Conservation (phyloP, 2,797 vertebrate genomes). For the Danio tinwini region DNA sequence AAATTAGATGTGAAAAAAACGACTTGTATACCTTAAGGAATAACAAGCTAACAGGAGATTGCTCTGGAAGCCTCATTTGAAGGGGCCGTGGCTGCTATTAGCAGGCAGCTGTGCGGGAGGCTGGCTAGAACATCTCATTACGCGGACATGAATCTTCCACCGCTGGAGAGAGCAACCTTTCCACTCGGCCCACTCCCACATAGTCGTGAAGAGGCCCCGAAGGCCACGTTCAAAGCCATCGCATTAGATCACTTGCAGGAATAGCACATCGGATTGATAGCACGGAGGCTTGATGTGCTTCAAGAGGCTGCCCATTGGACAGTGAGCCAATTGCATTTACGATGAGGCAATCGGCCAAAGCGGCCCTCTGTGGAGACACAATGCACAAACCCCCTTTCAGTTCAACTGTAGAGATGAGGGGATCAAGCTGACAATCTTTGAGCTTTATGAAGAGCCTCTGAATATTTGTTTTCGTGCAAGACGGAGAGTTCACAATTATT, state of each 20-base stretch:
- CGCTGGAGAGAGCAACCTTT: conserved; percentile 59
- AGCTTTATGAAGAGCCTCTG: conserved; percentile 16
- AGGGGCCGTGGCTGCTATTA: conserved; percentile 56
- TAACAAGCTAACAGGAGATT: conserved; percentile 44
- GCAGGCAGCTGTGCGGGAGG: conserved; percentile 64
- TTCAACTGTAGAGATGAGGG: conserved; percentile 10
- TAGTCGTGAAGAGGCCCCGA: conserved; percentile 7
- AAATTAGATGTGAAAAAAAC: conserved; percentile 58
- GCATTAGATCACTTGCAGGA: conserved; percentile 35
- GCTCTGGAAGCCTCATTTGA: conserved; percentile 32
- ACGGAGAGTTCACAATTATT: not conserved
- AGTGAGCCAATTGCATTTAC: conserved; percentile 38
- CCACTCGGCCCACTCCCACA: conserved; percentile 61
- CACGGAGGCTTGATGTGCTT: conserved; percentile 38
- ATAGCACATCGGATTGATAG: conserved; percentile 26
- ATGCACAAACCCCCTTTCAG: conserved; percentile 16
- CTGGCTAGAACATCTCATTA: conserved; percentile 70
- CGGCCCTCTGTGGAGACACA: conserved; percentile 7
- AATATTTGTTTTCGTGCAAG: conserved; percentile 24
- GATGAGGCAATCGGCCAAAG: conserved; percentile 43
- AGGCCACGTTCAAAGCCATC: conserved; percentile 25
- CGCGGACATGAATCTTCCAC: conserved; percentile 55
- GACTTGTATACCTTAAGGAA: conserved; percentile 43
- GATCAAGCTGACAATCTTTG: conserved; percentile 30
- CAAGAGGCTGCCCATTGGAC: conserved; percentile 30